Base-by-base conservation (phyloP, 2,113 vertebrate genomes). In the Brachyhypopomus occidentalis region DNA sequence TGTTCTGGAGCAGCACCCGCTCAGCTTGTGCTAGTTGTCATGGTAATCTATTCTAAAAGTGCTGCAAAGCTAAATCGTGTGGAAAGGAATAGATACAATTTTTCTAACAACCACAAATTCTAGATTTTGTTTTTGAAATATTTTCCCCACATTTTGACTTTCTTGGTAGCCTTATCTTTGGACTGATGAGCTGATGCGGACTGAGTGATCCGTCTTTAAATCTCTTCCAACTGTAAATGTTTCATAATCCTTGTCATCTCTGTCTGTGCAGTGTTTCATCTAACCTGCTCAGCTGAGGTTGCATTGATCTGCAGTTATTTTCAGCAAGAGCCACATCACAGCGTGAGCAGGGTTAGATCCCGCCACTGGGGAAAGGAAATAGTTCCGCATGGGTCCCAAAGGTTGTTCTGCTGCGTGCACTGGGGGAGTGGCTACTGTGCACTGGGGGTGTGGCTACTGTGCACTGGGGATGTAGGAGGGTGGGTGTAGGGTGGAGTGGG, bases 261-360 rank as follows among this genome's bases (percentile, higher is more conserved):
- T 55, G 52, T 74, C 55, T 74, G 70, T 34, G 70, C 30, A 74
- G 67, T 23, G 41, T 75, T 78, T 77, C 41, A 30, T 69, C 52
- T 48, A 12, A 41, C 60, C 59, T 64, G 52, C 34, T 72, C 73
- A 45, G 59, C 71, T 71, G 75, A 78, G 75, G 45, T 69, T 63
- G 55, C 52, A 81, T 84, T 78, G 79, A 84, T 73, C 70, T 58
- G 75, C 79, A 41, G 70, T 52, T 81, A 78, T 74, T 78, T 81
- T 78, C 63, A 78, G 62, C 38, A 41, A 69, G 25, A 38, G 69
- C 70, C 72, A 56, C 82, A 84, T 73, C 66, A 80, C 55, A 64
- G 58, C 59, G 70, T 72, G 78, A 70, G 64, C 71, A 52, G 38
- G 17, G 58, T 4, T 12, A 63, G 20, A 72, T 41, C 30, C 22